phyloP scores from a whole-genome alignment of 2,113 vertebrate genomes.

The Australoheros scitulus region DNA sequence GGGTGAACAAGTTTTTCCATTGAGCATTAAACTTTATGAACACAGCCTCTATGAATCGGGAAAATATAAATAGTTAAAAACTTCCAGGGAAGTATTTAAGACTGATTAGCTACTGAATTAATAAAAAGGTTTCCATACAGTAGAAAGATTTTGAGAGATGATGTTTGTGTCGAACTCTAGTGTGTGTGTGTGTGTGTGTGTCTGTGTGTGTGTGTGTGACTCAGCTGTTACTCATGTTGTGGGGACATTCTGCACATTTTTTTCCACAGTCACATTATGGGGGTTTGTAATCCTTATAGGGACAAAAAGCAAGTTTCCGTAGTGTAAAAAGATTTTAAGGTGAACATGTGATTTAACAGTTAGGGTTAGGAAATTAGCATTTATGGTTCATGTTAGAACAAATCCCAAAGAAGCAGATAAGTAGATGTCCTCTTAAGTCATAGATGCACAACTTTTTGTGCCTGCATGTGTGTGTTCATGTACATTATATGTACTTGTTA shows the following conservation, averaged over 20 bases:
- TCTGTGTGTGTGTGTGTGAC: neutral
- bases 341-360: too few relatives aligned
- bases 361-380: neutral
- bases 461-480: neutral
- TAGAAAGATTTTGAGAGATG: neutral
- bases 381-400: neutral
- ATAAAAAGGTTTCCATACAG: conserved; percentile 2
- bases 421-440: neutral
- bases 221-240: neutral
- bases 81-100: conserved; percentile 7
- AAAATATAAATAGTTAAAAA: conserved; percentile 24
- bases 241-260: neutral
- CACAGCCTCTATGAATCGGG: neutral
- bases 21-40: neutral
- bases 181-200: neutral
- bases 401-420: neutral
- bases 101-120: conserved; percentile 24
- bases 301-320: neutral
- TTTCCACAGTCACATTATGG: neutral
- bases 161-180: neutral
- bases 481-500: neutral
- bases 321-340: neutral
- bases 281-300: neutral
- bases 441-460: neutral
- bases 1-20: neutral